phyloP scores from a whole-genome alignment of 2,797 vertebrate species.

The Pipistrellus pygmaeus region DNA sequence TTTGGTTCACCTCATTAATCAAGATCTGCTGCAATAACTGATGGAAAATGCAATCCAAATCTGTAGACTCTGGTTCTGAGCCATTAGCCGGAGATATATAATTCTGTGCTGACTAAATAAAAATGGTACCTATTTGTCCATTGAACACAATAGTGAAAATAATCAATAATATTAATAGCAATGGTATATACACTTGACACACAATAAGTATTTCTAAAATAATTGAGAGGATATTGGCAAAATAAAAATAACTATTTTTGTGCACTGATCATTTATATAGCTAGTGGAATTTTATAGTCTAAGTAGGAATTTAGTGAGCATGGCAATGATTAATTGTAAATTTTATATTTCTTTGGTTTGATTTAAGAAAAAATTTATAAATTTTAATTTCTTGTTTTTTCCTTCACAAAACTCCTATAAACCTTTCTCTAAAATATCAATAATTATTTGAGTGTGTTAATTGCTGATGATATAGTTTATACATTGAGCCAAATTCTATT shows the following conservation, averaged over 20 bases:
- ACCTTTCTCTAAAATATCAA: background rate
- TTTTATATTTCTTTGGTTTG: background rate
- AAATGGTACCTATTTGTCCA: background rate
- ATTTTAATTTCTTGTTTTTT: background rate
- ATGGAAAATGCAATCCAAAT: background rate
- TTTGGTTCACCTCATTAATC: background rate
- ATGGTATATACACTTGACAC: constrained; percentile 7
- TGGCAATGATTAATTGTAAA: background rate
- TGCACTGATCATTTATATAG: background rate
- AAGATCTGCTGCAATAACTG: background rate
- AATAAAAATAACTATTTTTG: background rate
- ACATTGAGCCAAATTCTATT: background rate
- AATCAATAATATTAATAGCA: constrained; percentile 11
- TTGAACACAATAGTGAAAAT: background rate
- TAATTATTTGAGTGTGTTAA: background rate
- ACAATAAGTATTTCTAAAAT: background rate
- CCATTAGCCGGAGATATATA: background rate
- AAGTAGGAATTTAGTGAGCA: background rate
- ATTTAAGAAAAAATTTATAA: constrained; percentile 20
- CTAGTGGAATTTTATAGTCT: background rate
- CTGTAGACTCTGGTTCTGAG: background rate
- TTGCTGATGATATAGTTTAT: constrained; percentile 12
- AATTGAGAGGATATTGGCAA: background rate
- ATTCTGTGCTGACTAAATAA: background rate
- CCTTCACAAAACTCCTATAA: background rate